Base-by-base conservation (phyloP, 2,797 vertebrate species). In the Hephaestus fuliginosus region DNA sequence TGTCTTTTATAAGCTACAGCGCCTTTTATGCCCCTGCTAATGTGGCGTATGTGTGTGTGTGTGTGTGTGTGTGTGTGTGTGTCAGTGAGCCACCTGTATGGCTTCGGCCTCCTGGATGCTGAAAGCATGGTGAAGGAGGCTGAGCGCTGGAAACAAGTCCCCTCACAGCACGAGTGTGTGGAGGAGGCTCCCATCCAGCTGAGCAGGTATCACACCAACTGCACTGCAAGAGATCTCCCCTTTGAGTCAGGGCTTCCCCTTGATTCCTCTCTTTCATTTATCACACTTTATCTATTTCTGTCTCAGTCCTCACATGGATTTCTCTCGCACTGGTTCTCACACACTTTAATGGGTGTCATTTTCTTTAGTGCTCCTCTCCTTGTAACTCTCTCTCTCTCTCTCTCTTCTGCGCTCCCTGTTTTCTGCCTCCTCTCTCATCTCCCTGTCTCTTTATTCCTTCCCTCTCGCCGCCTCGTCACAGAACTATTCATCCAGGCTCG, bases 41-140 rank as follows among this genome's bases (percentile, higher is more conserved):
- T 77, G 61, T 80, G 62, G 7, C 56, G 11, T 63, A 18, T 76
- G 41, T 79, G 33, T 79, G 33, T 79, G 9, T 82, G 65, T 68
- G 30, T 55, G 28, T 63, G 60, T 63, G 7, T 72, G 48, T 74
- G 44, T 73, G 65, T 49, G 60, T 82, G 52, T 78, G 18, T 83
- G 69, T 64, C 92, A 99, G 98, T 99, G 94, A 99, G 98, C 93
- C 98, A 99, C 82, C 95, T 98, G 61, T 99, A 98, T 87, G 98
- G 98, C 86, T 99, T 98, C 83, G 98, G 98, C 84, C 90, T 99
- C 90, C 97, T 99, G 97, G 97, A 99, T 92, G 98, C 98, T 46
- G 98, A 98, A 94, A 94, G 95, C 75, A 97, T 99, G 97, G 98
- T 98, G 94, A 95, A 96, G 93, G 97, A 97, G 92, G 97, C 98